These are phyloP conservation scores for Drosophila barbarae DNA, from an alignment of 2,888 invertebrate species.

Conservation along the genomic window DNA sequence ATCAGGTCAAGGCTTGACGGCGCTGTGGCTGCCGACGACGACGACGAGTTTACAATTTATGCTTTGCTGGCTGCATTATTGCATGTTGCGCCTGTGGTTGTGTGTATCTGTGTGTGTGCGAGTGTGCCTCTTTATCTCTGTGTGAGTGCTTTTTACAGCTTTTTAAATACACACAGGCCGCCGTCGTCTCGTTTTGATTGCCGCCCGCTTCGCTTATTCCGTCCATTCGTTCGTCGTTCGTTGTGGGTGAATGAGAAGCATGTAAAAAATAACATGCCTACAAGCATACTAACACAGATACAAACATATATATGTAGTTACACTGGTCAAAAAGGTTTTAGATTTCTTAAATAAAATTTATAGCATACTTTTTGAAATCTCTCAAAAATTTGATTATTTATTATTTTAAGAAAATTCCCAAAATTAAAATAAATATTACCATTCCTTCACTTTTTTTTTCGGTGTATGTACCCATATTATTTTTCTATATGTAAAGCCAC, in stretches of 20 bases:
- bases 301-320: background rate
- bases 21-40: slow-evolving; percentile 47
- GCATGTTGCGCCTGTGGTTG: slow-evolving; percentile 65
- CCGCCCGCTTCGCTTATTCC: slow-evolving; percentile 41
- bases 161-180: slow-evolving; percentile 61
- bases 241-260: slow-evolving; percentile 71
- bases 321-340: background rate
- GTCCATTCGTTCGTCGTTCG: slow-evolving; percentile 51
- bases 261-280: slow-evolving; percentile 45
- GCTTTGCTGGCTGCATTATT: slow-evolving; percentile 79
- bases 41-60: slow-evolving; percentile 78
- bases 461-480: slow-evolving; percentile 19
- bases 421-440: background rate
- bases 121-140: slow-evolving; percentile 14
- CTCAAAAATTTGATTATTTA: background rate
- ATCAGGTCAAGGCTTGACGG: slow-evolving; percentile 80
- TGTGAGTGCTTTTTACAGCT: slow-evolving; percentile 66
- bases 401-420: background rate
- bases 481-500: slow-evolving; percentile 37
- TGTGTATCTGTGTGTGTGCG: slow-evolving; percentile 25
- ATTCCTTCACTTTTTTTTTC: too few species aligned
- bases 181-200: slow-evolving; percentile 64
- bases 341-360: background rate
- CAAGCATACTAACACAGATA: background rate
- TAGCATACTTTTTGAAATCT: background rate